Percentiles rank a stretch among this genome's conserved stretches.
Evolutionary conservation across 1,140 invertebrate species (phyloP).

Genomic region (Orussus abietinus): DNA sequence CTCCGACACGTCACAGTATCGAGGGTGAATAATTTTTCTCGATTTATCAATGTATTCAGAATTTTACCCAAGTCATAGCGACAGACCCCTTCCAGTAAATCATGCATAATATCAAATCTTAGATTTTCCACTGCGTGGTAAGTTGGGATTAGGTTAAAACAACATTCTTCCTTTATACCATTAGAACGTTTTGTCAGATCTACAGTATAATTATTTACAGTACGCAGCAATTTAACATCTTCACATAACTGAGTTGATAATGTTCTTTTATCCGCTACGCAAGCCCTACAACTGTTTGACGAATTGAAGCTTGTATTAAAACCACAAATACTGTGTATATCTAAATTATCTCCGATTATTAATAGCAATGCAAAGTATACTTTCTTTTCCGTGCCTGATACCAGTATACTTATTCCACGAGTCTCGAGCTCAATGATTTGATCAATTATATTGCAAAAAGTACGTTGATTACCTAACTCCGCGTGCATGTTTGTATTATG

Average conservation of each 20-base stretch:
- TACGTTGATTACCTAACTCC: too few species aligned
- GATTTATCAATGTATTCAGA: slow-evolving; percentile 16
- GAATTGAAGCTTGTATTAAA: slow-evolving; percentile 15
- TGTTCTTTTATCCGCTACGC: slow-evolving; percentile 3
- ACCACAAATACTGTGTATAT: slow-evolving; percentile 16
- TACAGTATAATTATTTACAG: slow-evolving; percentile 12
- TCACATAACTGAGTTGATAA: slow-evolving; percentile 12
- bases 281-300: slow-evolving; percentile 15
- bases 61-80: slow-evolving; percentile 21
- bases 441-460: too few species aligned
- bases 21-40: slow-evolving; percentile 17
- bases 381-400: slow-evolving; percentile 4
- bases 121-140: slow-evolving; percentile 21
- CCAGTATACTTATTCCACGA: not conserved
- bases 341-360: slow-evolving; percentile 21
- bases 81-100: slow-evolving; percentile 22
- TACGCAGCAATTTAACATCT: slow-evolving; percentile 14
- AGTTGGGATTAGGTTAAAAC: slow-evolving; percentile 12
- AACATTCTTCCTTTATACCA: slow-evolving; percentile 16
- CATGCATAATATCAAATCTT: slow-evolving; percentile 23
- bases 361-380: slow-evolving; percentile 17
- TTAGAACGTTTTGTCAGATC: slow-evolving; percentile 11
- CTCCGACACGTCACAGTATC: too few species aligned
- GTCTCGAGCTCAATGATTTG: not conserved
- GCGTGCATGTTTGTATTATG: too few species aligned